Evolutionary conservation across 2,797 vertebrate genomes (phyloP), one percentile per base, ranked within the genome.

Genomic region (Paramormyrops hopkinsi): DNA sequence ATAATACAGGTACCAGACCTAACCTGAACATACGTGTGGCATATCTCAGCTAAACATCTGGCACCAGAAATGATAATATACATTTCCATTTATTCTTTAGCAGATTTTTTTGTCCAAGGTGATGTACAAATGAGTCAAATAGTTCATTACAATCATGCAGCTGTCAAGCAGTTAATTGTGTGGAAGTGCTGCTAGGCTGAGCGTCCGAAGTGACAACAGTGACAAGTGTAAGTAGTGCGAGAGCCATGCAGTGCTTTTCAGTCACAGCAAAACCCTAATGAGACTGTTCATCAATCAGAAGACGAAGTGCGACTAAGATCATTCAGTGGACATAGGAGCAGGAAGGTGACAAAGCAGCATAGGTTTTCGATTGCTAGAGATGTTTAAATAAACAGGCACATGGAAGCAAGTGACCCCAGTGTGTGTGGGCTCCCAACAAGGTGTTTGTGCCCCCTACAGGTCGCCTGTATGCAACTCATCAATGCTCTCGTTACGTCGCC

Each of bases 391-490:
- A 73, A 14, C 65, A 14, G 65, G 29, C 12, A 73, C 11, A 2
- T 37, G 11, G 29, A 73, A 5, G 65, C 29, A 73, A 73, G 65
- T 14, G 65, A 33, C 29, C 65, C 65, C 29, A 17, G 65, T 44
- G 17, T 44, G 41, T 79, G 17, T 44, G 73, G 14, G 37, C 17
- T 79, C 37, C 14, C 17, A 7, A n/a, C 14, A 7, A 25, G 22
- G 46, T 29, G 0, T 22, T 51, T 12, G 0, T 88, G 79, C 95
- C 46, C 94, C 0, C 94, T 93, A 37, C 93, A 99, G 99, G 97
- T 99, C 92, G 98, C 99, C 85, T 99, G 98, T 91, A 99, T 99
- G 98, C 98, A 99, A 95, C 97, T 99, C 92, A 99, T 99, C 96
- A 99, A 99, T 94, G 99, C 98, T 88, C 97, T 99, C 0, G 97